These are phyloP conservation scores for Drosophila sturtevanti DNA, from an alignment of 1,140 invertebrate genomes.

Conservation along the genomic window DNA sequence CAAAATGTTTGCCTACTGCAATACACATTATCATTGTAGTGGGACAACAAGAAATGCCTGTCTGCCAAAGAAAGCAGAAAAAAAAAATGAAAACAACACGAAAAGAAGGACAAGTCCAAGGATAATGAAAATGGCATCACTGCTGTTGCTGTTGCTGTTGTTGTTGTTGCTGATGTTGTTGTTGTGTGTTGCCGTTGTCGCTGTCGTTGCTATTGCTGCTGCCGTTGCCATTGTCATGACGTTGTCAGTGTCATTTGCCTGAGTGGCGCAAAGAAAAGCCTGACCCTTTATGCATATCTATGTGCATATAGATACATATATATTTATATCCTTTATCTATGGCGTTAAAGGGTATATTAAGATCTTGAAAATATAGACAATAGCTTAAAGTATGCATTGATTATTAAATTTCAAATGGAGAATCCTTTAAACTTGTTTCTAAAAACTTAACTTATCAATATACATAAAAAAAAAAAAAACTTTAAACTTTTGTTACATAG, in stretches of 20 bases:
- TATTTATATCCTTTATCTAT: not conserved
- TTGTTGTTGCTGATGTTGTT: too few species aligned
- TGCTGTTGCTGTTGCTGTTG: conserved; percentile 4
- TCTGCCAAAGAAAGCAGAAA: conserved; percentile 27
- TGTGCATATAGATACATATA: not conserved
- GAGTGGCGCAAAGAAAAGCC: conserved; percentile 20
- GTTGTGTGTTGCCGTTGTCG: conserved; percentile 41
- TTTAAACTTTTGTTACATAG: too few species aligned
- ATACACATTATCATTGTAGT: conserved; percentile 43
- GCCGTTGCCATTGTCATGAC: conserved; percentile 45
- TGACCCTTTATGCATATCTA: not conserved
- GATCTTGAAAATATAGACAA: not conserved
- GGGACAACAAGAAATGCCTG: conserved; percentile 31
- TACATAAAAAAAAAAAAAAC: too few species aligned
- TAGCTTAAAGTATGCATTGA: not conserved
- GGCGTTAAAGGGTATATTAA: not conserved
- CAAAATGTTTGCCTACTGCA: conserved; percentile 51
- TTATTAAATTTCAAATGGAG: not conserved
- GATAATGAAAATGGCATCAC: conserved; percentile 67
- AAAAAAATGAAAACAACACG: not conserved
- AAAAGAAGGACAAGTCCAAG: conserved; percentile 62
- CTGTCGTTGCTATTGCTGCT: conserved; percentile 36
- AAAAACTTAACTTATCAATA: too few species aligned
- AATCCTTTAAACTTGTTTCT: too few species aligned
- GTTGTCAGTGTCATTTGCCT: conserved; percentile 52